Evolutionary conservation across 2,113 vertebrate genomes (phyloP).

Genomic region (Columbina picui): DNA sequence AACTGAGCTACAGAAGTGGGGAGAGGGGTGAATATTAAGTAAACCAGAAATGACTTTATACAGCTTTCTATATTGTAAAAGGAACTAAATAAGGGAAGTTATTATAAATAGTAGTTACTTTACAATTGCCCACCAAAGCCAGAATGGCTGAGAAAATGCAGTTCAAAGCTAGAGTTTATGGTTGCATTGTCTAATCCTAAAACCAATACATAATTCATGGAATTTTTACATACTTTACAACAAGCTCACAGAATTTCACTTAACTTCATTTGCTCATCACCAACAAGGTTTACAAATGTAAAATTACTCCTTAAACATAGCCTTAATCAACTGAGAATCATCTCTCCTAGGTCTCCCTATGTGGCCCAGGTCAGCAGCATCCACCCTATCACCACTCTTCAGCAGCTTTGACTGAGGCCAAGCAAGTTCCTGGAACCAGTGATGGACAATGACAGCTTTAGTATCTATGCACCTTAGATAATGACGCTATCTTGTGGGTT

Average conservation of each 20-base stretch:
- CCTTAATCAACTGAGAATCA: neutral
- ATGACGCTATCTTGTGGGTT: neutral
- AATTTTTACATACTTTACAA: fast-evolving
- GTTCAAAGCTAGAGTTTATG: neutral
- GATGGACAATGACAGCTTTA: neutral
- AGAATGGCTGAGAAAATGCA: neutral
- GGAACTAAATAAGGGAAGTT: neutral
- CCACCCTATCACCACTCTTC: neutral
- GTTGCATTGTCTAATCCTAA: neutral
- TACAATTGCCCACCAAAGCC: neutral
- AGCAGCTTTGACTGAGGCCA: neutral
- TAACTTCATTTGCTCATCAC: neutral
- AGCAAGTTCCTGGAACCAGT: neutral
- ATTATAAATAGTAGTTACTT: neutral
- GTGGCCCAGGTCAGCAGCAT: neutral
- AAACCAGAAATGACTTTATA: neutral
- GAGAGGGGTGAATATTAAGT: neutral
- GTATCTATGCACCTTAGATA: neutral
- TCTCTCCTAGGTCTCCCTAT: neutral
- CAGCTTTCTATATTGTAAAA: neutral
- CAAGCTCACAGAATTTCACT: neutral
- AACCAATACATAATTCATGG: neutral
- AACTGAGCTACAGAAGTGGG: too few species aligned
- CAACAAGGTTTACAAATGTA: neutral
- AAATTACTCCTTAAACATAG: neutral